Percentiles rank a stretch among this genome's conserved stretches.
Conservation (phyloP, 2,113 vertebrate species). For the Ceyx cyanopectus region DNA sequence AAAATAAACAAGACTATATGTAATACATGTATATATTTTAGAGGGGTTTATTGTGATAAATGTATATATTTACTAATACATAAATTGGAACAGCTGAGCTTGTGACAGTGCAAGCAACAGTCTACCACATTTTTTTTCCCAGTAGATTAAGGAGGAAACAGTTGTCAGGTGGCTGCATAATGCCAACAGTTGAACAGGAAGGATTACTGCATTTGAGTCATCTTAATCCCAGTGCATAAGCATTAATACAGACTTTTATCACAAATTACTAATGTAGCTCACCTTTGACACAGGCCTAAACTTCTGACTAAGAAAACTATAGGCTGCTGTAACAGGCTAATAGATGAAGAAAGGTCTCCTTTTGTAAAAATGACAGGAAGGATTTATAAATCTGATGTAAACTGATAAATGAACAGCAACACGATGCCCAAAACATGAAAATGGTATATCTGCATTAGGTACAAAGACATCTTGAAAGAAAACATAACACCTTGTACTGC, state of each 20-base stretch:
- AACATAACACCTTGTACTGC: neutral
- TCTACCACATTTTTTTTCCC: neutral
- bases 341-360: neutral
- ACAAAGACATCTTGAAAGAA: neutral
- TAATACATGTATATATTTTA: neutral
- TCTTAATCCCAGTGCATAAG: slow-evolving; percentile 10
- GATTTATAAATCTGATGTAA: neutral
- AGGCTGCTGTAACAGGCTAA: neutral
- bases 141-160: neutral
- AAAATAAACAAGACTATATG: neutral
- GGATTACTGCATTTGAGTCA: slow-evolving; percentile 37
- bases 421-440: neutral
- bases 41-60: neutral
- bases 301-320: neutral
- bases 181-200: neutral
- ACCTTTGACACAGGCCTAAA: neutral
- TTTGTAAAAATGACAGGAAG: neutral
- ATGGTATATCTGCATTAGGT: neutral
- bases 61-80: neutral
- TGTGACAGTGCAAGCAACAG: neutral
- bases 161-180: neutral
- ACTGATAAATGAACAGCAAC: neutral
- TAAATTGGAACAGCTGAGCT: neutral
- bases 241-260: slow-evolving; percentile 19
- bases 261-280: slow-evolving; percentile 13